These are phyloP conservation scores for Pangasius mekongensis DNA, from an alignment of 2,797 vertebrate genomes.

Conservation along the genomic window DNA sequence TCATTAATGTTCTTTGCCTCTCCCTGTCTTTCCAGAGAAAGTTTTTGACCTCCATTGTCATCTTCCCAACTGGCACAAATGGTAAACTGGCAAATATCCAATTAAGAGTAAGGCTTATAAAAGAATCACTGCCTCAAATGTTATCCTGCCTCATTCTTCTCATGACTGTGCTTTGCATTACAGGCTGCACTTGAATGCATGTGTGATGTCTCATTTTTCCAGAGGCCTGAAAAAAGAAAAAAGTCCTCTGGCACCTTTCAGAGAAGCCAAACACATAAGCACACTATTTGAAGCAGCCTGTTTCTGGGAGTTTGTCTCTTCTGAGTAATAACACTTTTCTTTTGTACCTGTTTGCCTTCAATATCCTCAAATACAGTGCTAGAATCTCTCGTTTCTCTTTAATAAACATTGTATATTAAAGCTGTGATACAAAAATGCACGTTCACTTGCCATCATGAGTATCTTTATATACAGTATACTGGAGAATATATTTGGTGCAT, in stretches of 20 bases:
- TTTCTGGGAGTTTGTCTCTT: neutral
- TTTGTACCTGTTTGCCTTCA: neutral
- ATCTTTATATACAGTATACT: neutral
- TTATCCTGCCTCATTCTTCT: conserved; percentile 58
- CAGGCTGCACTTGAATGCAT: conserved; percentile 43
- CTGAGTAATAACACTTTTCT: neutral
- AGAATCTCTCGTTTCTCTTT: neutral
- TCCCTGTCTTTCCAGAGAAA: conserved; percentile 17
- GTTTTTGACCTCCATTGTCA: conserved; percentile 46
- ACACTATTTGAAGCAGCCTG: neutral
- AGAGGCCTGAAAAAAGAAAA: conserved; percentile 48
- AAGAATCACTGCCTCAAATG: conserved; percentile 59
- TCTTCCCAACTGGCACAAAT: conserved; percentile 45
- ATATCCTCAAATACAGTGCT: neutral
- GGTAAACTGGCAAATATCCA: conserved; percentile 47
- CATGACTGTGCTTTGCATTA: conserved; percentile 51
- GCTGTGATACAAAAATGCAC: neutral
- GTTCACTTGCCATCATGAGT: neutral
- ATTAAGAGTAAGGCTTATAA: conserved; percentile 26
- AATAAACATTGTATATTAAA: neutral
- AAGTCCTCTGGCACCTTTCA: conserved; percentile 42
- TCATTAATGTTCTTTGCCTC: neutral
- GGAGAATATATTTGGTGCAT: neutral
- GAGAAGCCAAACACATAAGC: neutral
- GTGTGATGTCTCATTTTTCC: conserved; percentile 51